phyloP scores from a whole-genome alignment of 2,113 vertebrate species.

The Sebastes fasciatus region DNA sequence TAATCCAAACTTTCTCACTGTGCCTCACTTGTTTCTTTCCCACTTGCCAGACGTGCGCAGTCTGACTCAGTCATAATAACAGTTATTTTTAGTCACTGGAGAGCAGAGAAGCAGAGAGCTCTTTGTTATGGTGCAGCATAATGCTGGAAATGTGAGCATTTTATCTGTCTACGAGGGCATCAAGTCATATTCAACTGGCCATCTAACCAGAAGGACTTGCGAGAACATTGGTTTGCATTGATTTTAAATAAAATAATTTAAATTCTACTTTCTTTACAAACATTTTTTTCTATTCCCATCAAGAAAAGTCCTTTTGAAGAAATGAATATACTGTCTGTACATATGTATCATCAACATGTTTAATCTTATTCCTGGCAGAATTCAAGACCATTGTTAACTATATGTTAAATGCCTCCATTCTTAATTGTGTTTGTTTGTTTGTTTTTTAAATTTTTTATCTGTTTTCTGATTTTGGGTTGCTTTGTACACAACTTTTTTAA shows the following conservation, averaged over 20 bases:
- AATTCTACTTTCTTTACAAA: too few relatives aligned
- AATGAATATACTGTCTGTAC: too few relatives aligned
- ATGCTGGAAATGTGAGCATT: not conserved
- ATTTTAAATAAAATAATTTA: too few relatives aligned
- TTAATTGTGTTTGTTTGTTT: not conserved
- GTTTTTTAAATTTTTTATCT: not conserved
- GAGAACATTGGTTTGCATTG: too few relatives aligned
- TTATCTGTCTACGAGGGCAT: not conserved
- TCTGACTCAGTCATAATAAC: slow-evolving; percentile 14
- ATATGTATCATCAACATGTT: too few relatives aligned
- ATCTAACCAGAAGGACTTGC: too few relatives aligned
- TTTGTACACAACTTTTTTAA: not conserved
- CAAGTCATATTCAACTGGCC: not conserved
- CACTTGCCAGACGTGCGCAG: not conserved
- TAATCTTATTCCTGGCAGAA: not conserved
- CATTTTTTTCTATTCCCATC: too few relatives aligned
- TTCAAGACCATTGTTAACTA: not conserved
- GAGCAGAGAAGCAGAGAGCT: not conserved
- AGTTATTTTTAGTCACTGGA: not conserved
- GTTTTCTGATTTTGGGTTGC: not conserved
- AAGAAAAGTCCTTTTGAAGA: too few relatives aligned
- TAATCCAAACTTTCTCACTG: slow-evolving; percentile 9
- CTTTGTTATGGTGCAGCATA: not conserved
- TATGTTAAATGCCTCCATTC: not conserved
- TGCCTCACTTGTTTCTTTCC: not conserved